A percentile compares a stretch with the other conserved stretches of the same genome.
Evolutionary conservation across 2,113 vertebrate species (phyloP).

Genomic region (Garra rufa): DNA sequence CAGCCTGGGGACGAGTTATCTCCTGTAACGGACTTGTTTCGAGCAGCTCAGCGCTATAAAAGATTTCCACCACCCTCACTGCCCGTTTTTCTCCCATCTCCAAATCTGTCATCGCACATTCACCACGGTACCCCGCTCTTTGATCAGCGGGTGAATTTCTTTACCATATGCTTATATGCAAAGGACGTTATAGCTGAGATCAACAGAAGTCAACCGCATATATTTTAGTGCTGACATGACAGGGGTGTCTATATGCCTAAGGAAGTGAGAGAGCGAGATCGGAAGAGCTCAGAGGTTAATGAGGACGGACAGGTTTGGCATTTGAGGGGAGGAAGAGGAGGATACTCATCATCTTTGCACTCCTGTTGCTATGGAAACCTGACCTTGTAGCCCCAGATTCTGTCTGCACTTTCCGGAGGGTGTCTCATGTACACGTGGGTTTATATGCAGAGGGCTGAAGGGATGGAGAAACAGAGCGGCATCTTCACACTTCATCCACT

Average conservation of each 20-base stretch:
- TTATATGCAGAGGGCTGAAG: conserved; percentile 48
- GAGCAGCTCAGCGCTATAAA: background rate
- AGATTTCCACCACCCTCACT: conserved; percentile 9
- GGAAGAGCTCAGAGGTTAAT: conserved; percentile 58
- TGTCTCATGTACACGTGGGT: conserved; percentile 53
- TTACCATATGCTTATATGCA: conserved; percentile 34
- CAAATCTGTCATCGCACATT: conserved; percentile 20
- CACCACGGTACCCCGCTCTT: background rate
- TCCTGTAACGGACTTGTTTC: conserved; percentile 9
- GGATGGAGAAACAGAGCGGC: conserved; percentile 19
- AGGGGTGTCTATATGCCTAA: conserved; percentile 47
- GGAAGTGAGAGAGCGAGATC: conserved; percentile 22
- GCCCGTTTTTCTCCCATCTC: background rate
- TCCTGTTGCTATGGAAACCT: conserved; percentile 58
- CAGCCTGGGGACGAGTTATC: conserved; percentile 39
- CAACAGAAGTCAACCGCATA: conserved; percentile 38
- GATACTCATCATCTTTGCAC: conserved; percentile 57
- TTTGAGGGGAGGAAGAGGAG: conserved; percentile 50
- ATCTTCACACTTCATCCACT: conserved; percentile 36
- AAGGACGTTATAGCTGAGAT: conserved; percentile 26
- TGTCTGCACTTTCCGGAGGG: conserved; percentile 51
- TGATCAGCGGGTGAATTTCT: conserved; percentile 5
- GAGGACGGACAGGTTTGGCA: conserved; percentile 59
- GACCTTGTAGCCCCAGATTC: conserved; percentile 55
- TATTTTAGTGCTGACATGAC: conserved; percentile 36